phyloP scores from a whole-genome alignment of 1,140 invertebrate genomes.

The Diprion similis region DNA sequence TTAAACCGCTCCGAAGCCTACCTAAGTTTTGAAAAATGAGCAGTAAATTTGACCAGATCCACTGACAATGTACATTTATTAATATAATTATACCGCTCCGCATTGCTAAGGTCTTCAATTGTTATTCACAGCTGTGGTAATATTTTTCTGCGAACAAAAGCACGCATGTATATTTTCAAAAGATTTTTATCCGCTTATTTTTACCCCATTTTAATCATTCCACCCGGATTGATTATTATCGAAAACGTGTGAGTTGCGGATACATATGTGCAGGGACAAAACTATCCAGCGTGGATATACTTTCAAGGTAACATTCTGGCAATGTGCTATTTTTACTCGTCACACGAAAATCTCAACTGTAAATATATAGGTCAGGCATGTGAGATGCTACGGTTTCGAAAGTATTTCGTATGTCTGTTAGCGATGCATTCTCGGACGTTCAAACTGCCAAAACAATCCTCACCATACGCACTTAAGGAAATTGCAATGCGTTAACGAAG shows the following conservation, averaged over 20 bases:
- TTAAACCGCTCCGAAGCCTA: too few species aligned
- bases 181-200: too few species aligned
- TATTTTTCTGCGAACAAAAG: too few species aligned
- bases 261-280: background rate
- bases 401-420: background rate
- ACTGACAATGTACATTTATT: too few species aligned
- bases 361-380: conserved; percentile 35
- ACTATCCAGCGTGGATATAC: conserved; percentile 13
- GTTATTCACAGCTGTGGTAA: conserved; percentile 19
- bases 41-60: too few species aligned
- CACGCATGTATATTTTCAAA: too few species aligned
- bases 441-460: background rate
- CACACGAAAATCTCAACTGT: conserved; percentile 34
- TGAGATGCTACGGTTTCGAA: background rate
- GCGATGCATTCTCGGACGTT: background rate
- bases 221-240: background rate
- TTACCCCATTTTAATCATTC: too few species aligned
- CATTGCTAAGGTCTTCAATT: background rate
- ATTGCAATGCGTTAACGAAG: background rate
- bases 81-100: background rate
- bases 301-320: conserved; percentile 39
- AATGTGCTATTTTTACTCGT: conserved; percentile 38
- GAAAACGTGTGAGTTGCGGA: background rate
- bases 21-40: too few species aligned
- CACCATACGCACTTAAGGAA: background rate